phyloP scores from a whole-genome alignment of 2,113 vertebrate genomes.

The Taurulus bubalis region DNA sequence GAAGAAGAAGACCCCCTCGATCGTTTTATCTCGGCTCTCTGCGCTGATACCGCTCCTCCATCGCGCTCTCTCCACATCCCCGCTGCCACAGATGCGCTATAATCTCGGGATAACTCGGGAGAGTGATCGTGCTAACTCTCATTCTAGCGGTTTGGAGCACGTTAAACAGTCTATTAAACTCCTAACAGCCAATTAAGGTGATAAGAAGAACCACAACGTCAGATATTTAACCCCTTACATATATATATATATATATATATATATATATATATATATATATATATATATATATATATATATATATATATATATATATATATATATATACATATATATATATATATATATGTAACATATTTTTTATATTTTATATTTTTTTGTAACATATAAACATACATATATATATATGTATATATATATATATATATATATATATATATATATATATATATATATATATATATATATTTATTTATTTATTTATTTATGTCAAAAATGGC shows the following conservation, averaged over 20 bases:
- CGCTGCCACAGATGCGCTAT: conserved; percentile 40
- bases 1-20: conserved; percentile 66
- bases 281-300: too few relatives aligned
- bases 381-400: too few relatives aligned
- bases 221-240: neutral
- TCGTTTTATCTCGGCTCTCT: conserved; percentile 59
- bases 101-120: conserved; percentile 31
- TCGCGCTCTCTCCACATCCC: conserved; percentile 11
- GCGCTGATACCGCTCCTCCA: conserved; percentile 33
- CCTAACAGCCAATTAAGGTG: neutral
- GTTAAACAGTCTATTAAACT: conserved; percentile 22
- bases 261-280: too few relatives aligned
- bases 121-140: conserved; percentile 14
- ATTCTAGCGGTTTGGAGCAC: neutral
- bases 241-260: too few relatives aligned
- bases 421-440: too few relatives aligned
- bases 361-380: too few relatives aligned
- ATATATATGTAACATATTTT: too few relatives aligned
- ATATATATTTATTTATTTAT: too few relatives aligned
- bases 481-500: neutral
- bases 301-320: too few relatives aligned
- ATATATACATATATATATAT: too few relatives aligned
- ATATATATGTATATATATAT: too few relatives aligned
- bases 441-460: too few relatives aligned
- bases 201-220: neutral